Base-by-base conservation (phyloP, 2,797 vertebrate genomes). In the Enteromius trimaculatus region DNA sequence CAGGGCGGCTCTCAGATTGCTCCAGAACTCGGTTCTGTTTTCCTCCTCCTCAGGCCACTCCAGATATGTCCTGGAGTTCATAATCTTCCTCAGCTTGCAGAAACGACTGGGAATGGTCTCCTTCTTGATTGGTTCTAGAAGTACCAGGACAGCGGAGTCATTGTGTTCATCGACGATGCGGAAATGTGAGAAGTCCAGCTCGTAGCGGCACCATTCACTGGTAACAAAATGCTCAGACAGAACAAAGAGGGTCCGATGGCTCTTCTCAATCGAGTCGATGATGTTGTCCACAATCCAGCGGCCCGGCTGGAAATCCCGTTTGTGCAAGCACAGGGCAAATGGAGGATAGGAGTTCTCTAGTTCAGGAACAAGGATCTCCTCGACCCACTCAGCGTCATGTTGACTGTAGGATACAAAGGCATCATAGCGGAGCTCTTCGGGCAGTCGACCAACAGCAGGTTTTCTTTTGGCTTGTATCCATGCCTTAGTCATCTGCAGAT, bases 271-370 rank as follows among this genome's bases (percentile, higher is more conserved):
- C 79, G 90, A 95, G 85, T 96, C 95, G 0, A 96, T 95, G 86
- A 96, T 96, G 81, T 96, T 96, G 90, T 96, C 95, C 19, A 96
- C 91, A 0, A 96, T 96, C 95, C 95, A 96, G 66, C 96, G 95
- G 1, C 96, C 96, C 0, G 96, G 95, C 14, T 92, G 82, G 81
- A 97, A 96, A 92, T 96, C 95, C 0, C 96, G 89, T 84, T 95
- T 95, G 31, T 96, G 96, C 49, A 96, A 93, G 82, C 96, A 96
- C 84, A 96, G 87, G 51, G 86, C 90, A 6, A 96, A 90, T 0
- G 94, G 92, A 0, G 94, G 93, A 0, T 92, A 81, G 1, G 90
- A 83, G 37, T 92, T 90, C 89, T 96, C 96, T 82, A 96, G 90
- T 87, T 95, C 87, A 55, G 77, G 92, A n/a, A 96, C 93, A 90